Conservation (phyloP, 1,140 invertebrate genomes). For the Cataglyphis hispanica region DNA sequence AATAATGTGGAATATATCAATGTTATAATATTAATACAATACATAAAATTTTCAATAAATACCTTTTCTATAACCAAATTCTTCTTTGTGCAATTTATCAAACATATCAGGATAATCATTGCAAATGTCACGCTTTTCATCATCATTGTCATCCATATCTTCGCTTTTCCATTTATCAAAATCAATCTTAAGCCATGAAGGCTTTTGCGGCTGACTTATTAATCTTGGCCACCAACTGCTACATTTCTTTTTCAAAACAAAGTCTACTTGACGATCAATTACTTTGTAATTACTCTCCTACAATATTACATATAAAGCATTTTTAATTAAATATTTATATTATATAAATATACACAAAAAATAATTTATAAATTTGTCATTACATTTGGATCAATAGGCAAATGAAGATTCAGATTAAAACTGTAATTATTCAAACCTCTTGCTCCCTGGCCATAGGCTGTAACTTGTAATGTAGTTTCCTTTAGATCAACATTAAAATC, state of each 20-base stretch:
- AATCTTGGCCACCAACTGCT: conserved; percentile 94
- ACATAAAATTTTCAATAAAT: conserved; percentile 58
- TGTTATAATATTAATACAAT: conserved; percentile 6
- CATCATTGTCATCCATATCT: conserved; percentile 89
- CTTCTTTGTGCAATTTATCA: conserved; percentile 92
- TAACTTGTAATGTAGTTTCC: conserved; percentile 88
- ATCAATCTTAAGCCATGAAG: conserved; percentile 94
- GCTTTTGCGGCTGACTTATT: conserved; percentile 92
- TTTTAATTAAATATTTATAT: conserved; percentile 20
- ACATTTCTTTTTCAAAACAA: conserved; percentile 91
- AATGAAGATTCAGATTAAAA: conserved; percentile 91
- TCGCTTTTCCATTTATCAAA: conserved; percentile 86
- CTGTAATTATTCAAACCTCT: conserved; percentile 90
- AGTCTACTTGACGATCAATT: conserved; percentile 92
- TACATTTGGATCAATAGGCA: conserved; percentile 90
- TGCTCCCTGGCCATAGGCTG: conserved; percentile 90
- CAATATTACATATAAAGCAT: conserved; percentile 68
- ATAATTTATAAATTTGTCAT: not conserved
- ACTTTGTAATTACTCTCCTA: conserved; percentile 88
- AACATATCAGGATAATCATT: conserved; percentile 93
- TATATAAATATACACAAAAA: conserved; percentile 35
- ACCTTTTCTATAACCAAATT: conserved; percentile 93
- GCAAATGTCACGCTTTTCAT: conserved; percentile 89
- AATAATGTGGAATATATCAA: not conserved
- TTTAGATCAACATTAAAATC: conserved; percentile 88